Conservation (phyloP, 2,888 invertebrate genomes). For the Amphimallon solstitiale region DNA sequence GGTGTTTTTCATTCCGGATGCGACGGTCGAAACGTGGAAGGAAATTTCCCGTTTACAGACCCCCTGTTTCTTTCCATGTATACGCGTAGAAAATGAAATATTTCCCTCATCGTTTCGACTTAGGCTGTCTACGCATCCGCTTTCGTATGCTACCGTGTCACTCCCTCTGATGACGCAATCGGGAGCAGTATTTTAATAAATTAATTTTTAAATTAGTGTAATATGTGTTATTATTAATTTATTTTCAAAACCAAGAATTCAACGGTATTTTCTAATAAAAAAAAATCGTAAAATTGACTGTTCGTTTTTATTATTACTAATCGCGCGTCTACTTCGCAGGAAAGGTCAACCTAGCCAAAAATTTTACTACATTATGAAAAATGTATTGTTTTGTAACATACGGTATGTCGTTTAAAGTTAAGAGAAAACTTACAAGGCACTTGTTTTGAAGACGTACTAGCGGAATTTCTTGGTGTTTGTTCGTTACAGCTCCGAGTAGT, state of each 20-base stretch:
- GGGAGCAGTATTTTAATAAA: conserved; percentile 44
- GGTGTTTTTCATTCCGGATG: conserved; percentile 45
- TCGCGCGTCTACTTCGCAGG: conserved; percentile 26
- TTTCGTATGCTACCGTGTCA: conserved; percentile 42
- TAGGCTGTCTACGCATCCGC: conserved; percentile 52
- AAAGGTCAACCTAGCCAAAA: too few species aligned
- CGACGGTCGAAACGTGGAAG: conserved; percentile 36
- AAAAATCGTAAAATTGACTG: conserved; percentile 14
- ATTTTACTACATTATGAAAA: background rate
- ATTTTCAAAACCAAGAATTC: conserved; percentile 39
- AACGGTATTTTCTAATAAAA: conserved; percentile 33
- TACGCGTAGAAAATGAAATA: conserved; percentile 18
- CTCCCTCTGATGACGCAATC: conserved; percentile 46
- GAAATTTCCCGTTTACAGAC: background rate
- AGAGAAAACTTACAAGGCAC: conserved; percentile 1
- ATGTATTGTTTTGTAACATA: background rate
- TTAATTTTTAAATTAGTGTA: conserved; percentile 38
- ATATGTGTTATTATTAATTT: conserved; percentile 43
- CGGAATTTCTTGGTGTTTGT: conserved; percentile 29
- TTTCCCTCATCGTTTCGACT: conserved; percentile 45
- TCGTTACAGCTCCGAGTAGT: conserved; percentile 45
- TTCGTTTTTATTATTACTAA: conserved; percentile 23
- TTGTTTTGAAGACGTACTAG: conserved; percentile 28
- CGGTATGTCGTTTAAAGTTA: conserved; percentile 8
- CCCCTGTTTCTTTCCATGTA: conserved; percentile 1